Evolutionary conservation across 1,140 invertebrate species (phyloP), one percentile per base, ranked within the genome.

Genomic region (Procambarus virginalis): DNA sequence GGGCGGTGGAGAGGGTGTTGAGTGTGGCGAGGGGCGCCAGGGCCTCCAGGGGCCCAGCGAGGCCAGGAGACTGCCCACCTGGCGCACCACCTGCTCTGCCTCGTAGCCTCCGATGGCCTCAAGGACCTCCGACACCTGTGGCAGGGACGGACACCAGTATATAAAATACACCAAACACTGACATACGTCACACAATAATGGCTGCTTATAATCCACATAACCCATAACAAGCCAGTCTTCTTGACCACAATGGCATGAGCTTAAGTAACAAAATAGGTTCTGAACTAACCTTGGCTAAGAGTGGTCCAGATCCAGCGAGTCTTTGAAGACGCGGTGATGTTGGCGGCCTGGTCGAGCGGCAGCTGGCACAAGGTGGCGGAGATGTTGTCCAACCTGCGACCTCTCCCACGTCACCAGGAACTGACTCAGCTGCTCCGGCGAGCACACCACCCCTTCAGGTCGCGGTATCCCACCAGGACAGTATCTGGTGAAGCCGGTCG

Each of bases 71-170:
- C 73, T 55, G 10, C 81, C 88, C 14, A 89, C 45, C 75, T 84
- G 73, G 9, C 82, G 70, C 58, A 89, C 68, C 5, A 89, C 46
- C 14, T 34, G 6, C 34, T 84, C 55, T 60, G 81, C 73, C 12
- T 89, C 82, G 48, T 83, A 89, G 3, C 88, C 88, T 34, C 82
- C 88, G 2, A 84, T 77, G 8, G 88, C 81, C 20, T 64, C 75
- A 14, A 89, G 22, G 3, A 89, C 88, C 58, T 89, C 88, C 2
- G 68, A 22, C 2, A 89, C 88, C 88, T 89, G 76, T 3, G 20
- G 60, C 12, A 64, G 4, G 60, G 60, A 2, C 12, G 17, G 20
- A 58, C 8, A 58, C 55, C 6, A 58, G 55, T 34, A 34, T 34
- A 34, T 34, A 34, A 34, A 34, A 0, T 34, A 34, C 34, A 34